Evolutionary conservation across 53 echinoderm and acorn worm genomes (phyloP).

Genomic region (Astropecten irregularis): DNA sequence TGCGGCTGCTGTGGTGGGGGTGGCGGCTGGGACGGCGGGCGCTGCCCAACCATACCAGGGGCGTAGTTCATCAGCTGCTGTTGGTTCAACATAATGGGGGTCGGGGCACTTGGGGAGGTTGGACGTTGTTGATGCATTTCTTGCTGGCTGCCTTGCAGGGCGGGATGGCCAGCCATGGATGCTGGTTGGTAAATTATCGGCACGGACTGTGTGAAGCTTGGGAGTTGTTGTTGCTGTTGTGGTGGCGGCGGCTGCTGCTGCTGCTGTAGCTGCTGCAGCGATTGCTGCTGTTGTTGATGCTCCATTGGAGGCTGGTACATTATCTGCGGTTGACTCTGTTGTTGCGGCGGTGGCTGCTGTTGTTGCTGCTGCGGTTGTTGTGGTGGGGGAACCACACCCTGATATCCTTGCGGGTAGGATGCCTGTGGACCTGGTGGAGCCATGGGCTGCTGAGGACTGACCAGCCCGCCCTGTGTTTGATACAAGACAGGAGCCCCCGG

Average conservation of each 20-base stretch:
- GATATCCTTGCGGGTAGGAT: constrained; percentile 47
- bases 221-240: constrained; percentile 25
- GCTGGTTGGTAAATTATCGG: constrained; percentile 59
- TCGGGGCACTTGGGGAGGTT: constrained; percentile 69
- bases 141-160: constrained; percentile 58
- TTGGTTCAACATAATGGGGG: constrained; percentile 44
- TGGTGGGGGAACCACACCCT: constrained; percentile 32
- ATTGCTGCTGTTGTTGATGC: constrained; percentile 59
- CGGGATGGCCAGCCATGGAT: constrained; percentile 21
- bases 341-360: constrained; percentile 64
- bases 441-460: constrained; percentile 65
- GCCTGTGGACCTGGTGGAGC: constrained; percentile 33
- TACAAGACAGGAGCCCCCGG: constrained; percentile 51
- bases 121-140: constrained; percentile 69
- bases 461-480: constrained; percentile 58
- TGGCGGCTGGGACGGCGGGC: constrained; percentile 41
- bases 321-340: constrained; percentile 65
- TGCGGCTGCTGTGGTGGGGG: constrained; percentile 8
- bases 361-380: constrained; percentile 50
- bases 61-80: constrained; percentile 70
- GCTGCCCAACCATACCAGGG: constrained; percentile 65
- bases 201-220: constrained; percentile 27
- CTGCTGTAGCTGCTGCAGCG: constrained; percentile 37
- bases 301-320: constrained; percentile 69
- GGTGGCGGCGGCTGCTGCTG: constrained; percentile 51